Percentiles rank a stretch among this genome's conserved stretches.
phyloP scores from a whole-genome alignment of 2,113 vertebrate genomes.

The Chaetodon trifascialis region DNA sequence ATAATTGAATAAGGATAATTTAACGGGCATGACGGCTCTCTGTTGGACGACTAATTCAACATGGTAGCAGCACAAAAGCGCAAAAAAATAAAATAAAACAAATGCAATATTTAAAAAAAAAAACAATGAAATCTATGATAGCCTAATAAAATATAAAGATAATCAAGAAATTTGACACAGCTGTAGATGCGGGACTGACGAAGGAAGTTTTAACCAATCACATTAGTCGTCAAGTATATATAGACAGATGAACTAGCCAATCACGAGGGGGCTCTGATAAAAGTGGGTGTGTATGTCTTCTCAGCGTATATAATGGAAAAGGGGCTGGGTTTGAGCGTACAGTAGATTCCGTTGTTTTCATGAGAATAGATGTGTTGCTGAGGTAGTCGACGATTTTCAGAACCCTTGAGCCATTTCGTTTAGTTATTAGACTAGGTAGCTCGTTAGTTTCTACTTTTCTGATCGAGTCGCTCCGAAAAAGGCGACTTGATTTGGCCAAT shows the following conservation, averaged over 20 bases:
- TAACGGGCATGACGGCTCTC: too few species aligned
- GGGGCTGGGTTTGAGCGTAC: conserved; percentile 34
- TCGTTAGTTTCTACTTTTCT: conserved; percentile 26
- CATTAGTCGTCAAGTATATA: neutral
- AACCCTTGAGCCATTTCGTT: neutral
- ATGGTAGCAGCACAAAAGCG: too few species aligned
- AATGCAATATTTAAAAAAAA: too few species aligned
- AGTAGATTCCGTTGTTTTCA: conserved; percentile 64
- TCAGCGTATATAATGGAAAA: conserved; percentile 19
- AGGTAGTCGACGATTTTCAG: conserved; percentile 24
- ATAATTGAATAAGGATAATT: too few species aligned
- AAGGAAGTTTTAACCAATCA: conserved; percentile 51
- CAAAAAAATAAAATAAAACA: too few species aligned
- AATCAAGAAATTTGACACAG: conserved; percentile 8
- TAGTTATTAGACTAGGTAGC: neutral
- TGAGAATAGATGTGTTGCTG: neutral
- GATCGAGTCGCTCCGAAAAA: conserved; percentile 79
- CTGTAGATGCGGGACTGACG: neutral
- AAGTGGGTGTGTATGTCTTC: conserved; percentile 8
- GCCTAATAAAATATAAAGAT: too few species aligned
- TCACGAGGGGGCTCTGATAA: neutral
- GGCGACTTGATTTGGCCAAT: conserved; percentile 76
- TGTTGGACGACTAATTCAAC: too few species aligned
- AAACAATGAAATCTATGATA: too few species aligned
- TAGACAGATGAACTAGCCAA: conserved; percentile 40